These are phyloP conservation scores for Sylvilagus floridanus DNA, from an alignment of 2,797 vertebrate genomes.

Conservation along the genomic window DNA sequence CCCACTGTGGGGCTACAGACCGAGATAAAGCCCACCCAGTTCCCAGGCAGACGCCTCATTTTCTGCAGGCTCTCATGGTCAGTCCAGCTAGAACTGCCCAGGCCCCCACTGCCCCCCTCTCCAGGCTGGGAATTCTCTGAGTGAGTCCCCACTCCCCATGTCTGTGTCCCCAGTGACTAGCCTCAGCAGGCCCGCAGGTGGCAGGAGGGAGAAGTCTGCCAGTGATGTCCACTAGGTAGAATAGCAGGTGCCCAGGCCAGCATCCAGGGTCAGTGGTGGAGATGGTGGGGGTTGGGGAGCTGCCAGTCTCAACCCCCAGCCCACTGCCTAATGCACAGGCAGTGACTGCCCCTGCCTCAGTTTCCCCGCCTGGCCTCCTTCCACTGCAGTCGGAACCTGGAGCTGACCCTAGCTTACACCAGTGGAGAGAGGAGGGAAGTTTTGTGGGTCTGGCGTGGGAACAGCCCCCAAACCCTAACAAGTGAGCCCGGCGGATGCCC, in stretches of 20 bases:
- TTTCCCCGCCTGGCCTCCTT: not conserved
- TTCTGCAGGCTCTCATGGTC: not conserved
- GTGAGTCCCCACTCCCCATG: no score
- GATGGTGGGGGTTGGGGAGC: no score
- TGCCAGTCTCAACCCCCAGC: not conserved
- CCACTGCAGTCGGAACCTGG: not conserved
- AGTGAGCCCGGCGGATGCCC: not conserved
- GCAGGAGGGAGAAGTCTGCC: not conserved
- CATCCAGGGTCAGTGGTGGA: not conserved
- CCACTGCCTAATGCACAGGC: not conserved
- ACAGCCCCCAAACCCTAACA: no score
- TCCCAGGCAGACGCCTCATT: not conserved
- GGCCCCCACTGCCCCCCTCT: not conserved
- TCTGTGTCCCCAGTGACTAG: not conserved
- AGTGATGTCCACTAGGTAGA: not conserved
- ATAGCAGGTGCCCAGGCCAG: not conserved
- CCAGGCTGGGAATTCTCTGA: not conserved
- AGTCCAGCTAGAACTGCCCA: not conserved
- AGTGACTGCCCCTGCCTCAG: not conserved
- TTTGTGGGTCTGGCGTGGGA: no score
- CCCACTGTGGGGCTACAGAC: not conserved
- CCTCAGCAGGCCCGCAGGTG: not conserved
- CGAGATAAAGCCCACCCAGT: no score
- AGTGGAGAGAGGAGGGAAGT: not conserved
- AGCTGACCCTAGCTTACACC: not conserved